phyloP scores from a whole-genome alignment of 2,113 vertebrate species.

The Alethe diademata region DNA sequence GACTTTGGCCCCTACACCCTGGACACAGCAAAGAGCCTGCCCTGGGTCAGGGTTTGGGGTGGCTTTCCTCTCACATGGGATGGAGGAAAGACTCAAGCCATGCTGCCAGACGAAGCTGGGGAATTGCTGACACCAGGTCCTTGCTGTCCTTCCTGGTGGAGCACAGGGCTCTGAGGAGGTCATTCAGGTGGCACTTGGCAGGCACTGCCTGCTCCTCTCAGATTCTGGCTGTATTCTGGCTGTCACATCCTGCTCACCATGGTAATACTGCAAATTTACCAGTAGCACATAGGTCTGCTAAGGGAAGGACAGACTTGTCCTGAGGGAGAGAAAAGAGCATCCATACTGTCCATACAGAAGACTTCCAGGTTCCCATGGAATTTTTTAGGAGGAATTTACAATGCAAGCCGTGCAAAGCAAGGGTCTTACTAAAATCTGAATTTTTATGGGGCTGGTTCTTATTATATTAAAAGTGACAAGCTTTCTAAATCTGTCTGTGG shows the following conservation, averaged over 20 bases:
- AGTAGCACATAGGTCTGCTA: neutral
- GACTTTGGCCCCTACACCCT: neutral
- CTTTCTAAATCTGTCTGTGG: neutral
- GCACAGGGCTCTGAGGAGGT: neutral
- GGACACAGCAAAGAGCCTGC: neutral
- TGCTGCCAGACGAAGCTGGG: neutral
- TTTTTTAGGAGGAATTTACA: neutral
- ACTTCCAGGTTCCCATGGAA: neutral
- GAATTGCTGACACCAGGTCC: neutral
- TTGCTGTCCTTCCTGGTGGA: neutral
- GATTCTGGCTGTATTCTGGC: neutral
- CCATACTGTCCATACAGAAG: neutral
- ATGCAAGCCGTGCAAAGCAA: neutral
- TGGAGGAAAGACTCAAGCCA: neutral
- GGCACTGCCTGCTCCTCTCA: neutral
- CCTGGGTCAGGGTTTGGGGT: neutral
- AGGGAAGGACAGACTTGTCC: neutral
- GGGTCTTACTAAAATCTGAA: neutral
- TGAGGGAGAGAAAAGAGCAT: neutral
- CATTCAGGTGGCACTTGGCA: neutral
- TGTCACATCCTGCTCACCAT: neutral
- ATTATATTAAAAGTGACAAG: neutral
- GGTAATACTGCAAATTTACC: neutral
- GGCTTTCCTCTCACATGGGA: rapidly evolving
- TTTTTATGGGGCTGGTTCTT: neutral